A percentile compares a stretch with the other conserved stretches of the same genome.
Conservation (phyloP, 2,888 invertebrate genomes). For the Chirona hameri region DNA sequence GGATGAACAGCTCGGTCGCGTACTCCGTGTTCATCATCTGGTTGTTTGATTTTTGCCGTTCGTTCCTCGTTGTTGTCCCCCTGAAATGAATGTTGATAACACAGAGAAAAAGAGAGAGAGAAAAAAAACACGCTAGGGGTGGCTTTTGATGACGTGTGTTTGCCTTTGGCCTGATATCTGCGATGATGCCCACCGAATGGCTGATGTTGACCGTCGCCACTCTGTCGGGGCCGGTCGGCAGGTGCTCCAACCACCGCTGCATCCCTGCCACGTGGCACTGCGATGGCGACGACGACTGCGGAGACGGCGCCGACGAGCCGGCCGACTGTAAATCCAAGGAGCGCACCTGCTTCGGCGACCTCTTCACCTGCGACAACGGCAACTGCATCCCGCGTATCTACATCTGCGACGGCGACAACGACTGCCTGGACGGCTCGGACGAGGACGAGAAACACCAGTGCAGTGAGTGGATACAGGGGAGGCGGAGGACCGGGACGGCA, state of each 20-base stretch:
- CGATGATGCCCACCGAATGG: too few relatives aligned
- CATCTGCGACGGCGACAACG: slow-evolving; percentile 92
- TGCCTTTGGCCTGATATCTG: too few relatives aligned
- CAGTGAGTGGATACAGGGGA: too few relatives aligned
- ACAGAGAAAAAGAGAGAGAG: too few relatives aligned
- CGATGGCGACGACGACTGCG: slow-evolving; percentile 91
- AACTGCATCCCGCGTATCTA: slow-evolving; percentile 93
- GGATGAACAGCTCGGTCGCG: too few relatives aligned
- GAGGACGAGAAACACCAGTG: slow-evolving; percentile 88
- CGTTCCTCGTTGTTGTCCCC: too few relatives aligned
- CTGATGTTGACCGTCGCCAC: neutral
- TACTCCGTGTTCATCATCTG: too few relatives aligned
- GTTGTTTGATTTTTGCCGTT: too few relatives aligned
- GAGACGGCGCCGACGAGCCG: slow-evolving; percentile 86
- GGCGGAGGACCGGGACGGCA: too few relatives aligned
- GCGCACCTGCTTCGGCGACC: slow-evolving; percentile 88
- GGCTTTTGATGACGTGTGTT: too few relatives aligned
- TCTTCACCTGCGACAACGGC: slow-evolving; percentile 94
- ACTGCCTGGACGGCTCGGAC: slow-evolving; percentile 89
- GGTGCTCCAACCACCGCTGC: slow-evolving; percentile 88
- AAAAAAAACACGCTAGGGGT: too few relatives aligned
- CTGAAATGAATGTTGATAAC: too few relatives aligned
- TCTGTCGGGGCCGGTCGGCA: slow-evolving; percentile 38
- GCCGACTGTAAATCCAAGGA: slow-evolving; percentile 91
- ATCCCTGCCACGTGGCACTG: slow-evolving; percentile 97